phyloP scores from a whole-genome alignment of 2,797 vertebrate species.

The Iguana delicatissima region DNA sequence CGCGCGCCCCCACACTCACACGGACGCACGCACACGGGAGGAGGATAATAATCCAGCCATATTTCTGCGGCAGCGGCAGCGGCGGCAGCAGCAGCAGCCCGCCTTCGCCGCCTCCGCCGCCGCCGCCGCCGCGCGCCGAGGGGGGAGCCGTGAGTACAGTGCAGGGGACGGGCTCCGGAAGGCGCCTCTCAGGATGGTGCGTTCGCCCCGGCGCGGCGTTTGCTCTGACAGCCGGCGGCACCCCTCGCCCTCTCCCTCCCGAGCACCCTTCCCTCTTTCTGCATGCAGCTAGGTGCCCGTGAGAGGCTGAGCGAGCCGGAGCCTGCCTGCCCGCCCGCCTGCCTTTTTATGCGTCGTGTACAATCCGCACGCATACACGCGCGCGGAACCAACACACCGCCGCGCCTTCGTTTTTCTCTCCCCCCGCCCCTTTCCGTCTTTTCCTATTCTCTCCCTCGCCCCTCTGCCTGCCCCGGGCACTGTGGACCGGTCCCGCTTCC shows the following conservation, averaged over 20 bases:
- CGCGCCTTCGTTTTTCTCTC: too few relatives aligned
- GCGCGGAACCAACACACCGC: too few relatives aligned
- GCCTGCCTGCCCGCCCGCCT: too few relatives aligned
- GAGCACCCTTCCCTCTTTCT: slow-evolving; percentile 59
- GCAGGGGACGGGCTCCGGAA: slow-evolving; percentile 56
- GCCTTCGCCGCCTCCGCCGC: not conserved
- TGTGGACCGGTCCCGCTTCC: not conserved
- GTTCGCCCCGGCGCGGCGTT: slow-evolving; percentile 66
- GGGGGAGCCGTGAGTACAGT: slow-evolving; percentile 57
- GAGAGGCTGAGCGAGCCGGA: too few relatives aligned
- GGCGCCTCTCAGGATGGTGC: slow-evolving; percentile 75
- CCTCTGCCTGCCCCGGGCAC: not conserved
- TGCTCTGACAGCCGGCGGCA: slow-evolving; percentile 70
- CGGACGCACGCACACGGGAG: slow-evolving; percentile 48
- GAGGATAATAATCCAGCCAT: slow-evolving; percentile 75
- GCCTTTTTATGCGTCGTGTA: too few relatives aligned
- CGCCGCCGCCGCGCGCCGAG: slow-evolving; percentile 38
- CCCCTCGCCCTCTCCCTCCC: not conserved
- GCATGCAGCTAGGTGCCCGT: too few relatives aligned
- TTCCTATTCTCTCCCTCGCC: not conserved
- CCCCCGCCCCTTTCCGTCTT: not conserved
- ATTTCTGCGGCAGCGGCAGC: slow-evolving; percentile 64
- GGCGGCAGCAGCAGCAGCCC: slow-evolving; percentile 29
- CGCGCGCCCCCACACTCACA: slow-evolving; percentile 46
- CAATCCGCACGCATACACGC: too few relatives aligned